Percentiles rank a stretch among this genome's conserved stretches.
Evolutionary conservation across 2,797 vertebrate species (phyloP).

Genomic region (Mus caroli): DNA sequence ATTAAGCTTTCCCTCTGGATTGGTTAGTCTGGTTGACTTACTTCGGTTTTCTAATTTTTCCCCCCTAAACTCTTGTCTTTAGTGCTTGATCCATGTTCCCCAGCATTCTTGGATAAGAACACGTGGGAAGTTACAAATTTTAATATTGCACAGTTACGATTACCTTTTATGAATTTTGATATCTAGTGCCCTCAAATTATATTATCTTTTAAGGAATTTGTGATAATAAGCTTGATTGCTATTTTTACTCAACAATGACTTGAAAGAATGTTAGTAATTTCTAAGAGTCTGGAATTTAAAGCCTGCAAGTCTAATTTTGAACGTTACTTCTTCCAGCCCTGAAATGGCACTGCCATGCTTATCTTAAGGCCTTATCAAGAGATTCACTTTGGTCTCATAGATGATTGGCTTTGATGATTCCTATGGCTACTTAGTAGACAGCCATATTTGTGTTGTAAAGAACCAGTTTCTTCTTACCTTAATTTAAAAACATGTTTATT

Average conservation of each 20-base stretch:
- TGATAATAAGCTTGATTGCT: constrained; percentile 6
- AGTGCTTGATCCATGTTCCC: background rate
- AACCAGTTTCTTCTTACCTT: background rate
- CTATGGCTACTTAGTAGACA: constrained; percentile 24
- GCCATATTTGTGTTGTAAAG: background rate
- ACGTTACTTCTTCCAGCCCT: background rate
- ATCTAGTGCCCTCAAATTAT: constrained; percentile 22
- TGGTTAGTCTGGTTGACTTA: background rate
- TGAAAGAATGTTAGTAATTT: constrained; percentile 9
- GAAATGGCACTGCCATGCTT: background rate
- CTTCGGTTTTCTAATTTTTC: background rate
- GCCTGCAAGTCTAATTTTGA: background rate
- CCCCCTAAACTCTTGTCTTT: constrained; percentile 5
- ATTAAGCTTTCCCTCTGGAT: constrained; percentile 18
- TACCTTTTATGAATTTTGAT: background rate
- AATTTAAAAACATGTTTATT: background rate
- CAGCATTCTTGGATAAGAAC: background rate
- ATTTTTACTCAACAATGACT: background rate
- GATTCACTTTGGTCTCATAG: constrained; percentile 5
- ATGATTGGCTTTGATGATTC: background rate
- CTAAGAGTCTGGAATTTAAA: constrained; percentile 32
- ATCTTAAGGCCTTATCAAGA: constrained; percentile 35
- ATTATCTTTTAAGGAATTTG: constrained; percentile 17
- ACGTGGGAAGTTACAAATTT: background rate
- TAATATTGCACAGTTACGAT: background rate